A percentile compares a stretch with the other conserved stretches of the same genome.
phyloP scores from a whole-genome alignment of 2,888 invertebrate genomes.

The Leptopterna dolabrata region DNA sequence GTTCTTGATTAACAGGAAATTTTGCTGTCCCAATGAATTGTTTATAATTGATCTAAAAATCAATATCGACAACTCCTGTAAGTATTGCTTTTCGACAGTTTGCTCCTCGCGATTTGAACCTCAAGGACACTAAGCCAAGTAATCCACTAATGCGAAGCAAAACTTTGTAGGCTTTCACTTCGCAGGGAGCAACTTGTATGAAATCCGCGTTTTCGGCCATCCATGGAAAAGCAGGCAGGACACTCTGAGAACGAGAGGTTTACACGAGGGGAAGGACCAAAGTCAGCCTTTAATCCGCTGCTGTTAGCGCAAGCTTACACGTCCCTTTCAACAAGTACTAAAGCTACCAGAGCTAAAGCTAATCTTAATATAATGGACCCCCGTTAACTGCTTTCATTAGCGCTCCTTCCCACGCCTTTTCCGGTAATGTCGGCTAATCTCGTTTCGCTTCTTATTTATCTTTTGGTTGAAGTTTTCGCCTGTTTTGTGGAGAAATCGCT shows the following conservation, averaged over 20 bases:
- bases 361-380: constrained; percentile 45
- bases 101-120: neutral
- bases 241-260: neutral
- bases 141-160: neutral
- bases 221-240: neutral
- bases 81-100: neutral
- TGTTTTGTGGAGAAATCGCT: neutral
- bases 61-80: neutral
- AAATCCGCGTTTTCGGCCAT: neutral
- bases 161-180: neutral
- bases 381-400: constrained; percentile 52
- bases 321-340: constrained; percentile 48
- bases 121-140: neutral
- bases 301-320: constrained; percentile 38
- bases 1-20: too few species aligned
- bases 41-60: too few species aligned
- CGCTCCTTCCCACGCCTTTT: constrained; percentile 35
- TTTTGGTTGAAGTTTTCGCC: neutral
- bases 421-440: constrained; percentile 44
- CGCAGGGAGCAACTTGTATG: neutral
- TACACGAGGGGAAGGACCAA: neutral
- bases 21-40: too few species aligned
- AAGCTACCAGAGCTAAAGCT: constrained; percentile 35
- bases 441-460: constrained; percentile 29
- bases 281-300: constrained; percentile 13